Percentiles rank a stretch among this genome's conserved stretches.
These are phyloP conservation scores for Plotosus lineatus DNA, from an alignment of 2,113 vertebrate species.

Conservation along the genomic window DNA sequence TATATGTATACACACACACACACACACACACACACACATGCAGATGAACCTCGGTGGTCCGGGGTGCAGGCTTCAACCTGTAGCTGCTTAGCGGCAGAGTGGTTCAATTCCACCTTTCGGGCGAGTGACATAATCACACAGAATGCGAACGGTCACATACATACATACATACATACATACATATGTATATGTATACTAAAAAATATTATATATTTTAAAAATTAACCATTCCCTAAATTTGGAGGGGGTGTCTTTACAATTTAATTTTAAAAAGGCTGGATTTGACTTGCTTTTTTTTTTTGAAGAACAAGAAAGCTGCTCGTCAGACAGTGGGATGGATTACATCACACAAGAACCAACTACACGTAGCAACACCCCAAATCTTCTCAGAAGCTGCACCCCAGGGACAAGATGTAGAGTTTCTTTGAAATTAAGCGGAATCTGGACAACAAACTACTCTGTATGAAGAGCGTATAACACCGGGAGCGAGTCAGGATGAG, in stretches of 20 bases:
- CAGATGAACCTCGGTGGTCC: slow-evolving; percentile 94
- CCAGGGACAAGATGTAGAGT: not conserved
- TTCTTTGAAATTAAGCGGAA: not conserved
- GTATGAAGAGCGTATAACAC: not conserved
- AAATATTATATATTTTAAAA: too few species aligned
- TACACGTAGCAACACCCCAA: not conserved
- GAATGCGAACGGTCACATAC: too few species aligned
- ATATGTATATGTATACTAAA: too few species aligned
- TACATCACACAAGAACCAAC: not conserved
- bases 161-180: too few species aligned
- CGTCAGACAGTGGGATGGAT: not conserved
- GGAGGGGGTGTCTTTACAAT: too few species aligned
- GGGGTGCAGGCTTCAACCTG: slow-evolving; percentile 99
- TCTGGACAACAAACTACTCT: not conserved
- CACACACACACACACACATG: too few species aligned
- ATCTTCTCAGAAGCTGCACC: not conserved
- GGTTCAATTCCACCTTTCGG: slow-evolving; percentile 99
- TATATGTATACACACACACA: too few species aligned
- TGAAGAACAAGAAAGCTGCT: not conserved
- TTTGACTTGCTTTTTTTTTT: not conserved
- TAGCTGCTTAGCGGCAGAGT: slow-evolving; percentile 99
- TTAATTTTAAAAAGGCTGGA: not conserved
- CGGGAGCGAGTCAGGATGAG: not conserved
- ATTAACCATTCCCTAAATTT: too few species aligned
- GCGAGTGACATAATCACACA: too few species aligned